phyloP scores from a whole-genome alignment of 2,888 invertebrate genomes.

The Xylocampa areola region DNA sequence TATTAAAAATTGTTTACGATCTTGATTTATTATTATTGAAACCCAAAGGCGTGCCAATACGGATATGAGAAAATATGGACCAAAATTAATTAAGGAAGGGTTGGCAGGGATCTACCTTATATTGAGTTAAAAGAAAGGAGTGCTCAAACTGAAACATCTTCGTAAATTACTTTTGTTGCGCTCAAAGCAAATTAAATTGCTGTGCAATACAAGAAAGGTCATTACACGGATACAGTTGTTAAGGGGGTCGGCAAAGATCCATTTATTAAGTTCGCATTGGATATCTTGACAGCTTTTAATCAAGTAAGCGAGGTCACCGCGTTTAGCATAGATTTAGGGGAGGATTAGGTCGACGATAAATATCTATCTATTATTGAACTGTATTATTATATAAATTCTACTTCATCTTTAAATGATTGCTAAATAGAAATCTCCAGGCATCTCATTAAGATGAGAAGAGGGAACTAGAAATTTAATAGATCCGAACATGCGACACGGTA shows the following conservation, averaged over 20 bases:
- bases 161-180: slow-evolving; percentile 11
- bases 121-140: slow-evolving; percentile 12
- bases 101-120: slow-evolving; percentile 6
- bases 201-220: slow-evolving; percentile 19
- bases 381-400: too few species aligned
- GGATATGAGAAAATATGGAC: slow-evolving; percentile 5
- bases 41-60: slow-evolving; percentile 1
- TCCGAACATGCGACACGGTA: too few species aligned
- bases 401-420: too few species aligned
- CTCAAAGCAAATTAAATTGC: slow-evolving; percentile 10
- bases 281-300: too few species aligned
- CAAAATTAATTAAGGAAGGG: slow-evolving; percentile 9
- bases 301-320: too few species aligned
- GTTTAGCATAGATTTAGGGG: too few species aligned
- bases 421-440: too few species aligned
- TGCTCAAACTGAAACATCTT: background rate
- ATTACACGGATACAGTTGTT: background rate
- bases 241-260: background rate
- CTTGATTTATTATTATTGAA: slow-evolving; percentile 16
- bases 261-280: background rate
- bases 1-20: background rate
- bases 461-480: too few species aligned
- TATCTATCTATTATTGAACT: too few species aligned
- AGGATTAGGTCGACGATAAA: too few species aligned
- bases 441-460: too few species aligned